Conservation (phyloP, 2,888 invertebrate genomes). For the Mamestra brassicae region DNA sequence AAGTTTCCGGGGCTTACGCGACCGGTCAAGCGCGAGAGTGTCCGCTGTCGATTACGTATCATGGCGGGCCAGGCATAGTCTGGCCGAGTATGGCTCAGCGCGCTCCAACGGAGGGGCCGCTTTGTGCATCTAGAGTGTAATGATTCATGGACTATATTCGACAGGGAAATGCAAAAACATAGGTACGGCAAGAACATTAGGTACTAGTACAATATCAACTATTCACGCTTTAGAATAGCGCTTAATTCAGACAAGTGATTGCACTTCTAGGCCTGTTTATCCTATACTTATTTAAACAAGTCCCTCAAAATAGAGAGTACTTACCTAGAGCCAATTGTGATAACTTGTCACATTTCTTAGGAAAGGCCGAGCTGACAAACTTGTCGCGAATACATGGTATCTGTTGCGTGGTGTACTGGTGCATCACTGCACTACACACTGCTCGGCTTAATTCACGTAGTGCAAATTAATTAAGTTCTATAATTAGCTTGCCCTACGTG, state of each 20-base stretch:
- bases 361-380: no score
- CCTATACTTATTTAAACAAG: not conserved
- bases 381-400: no score
- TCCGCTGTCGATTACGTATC: constrained; percentile 64
- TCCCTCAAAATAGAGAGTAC: not conserved
- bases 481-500: not conserved
- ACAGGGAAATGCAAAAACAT: constrained; percentile 7
- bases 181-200: not conserved
- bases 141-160: constrained; percentile 13
- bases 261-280: not conserved
- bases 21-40: constrained; percentile 62
- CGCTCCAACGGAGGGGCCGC: constrained; percentile 37
- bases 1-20: constrained; percentile 46
- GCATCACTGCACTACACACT: no score
- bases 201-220: not conserved
- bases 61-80: constrained; percentile 46
- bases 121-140: constrained; percentile 7
- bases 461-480: no score
- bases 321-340: not conserved
- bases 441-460: no score
- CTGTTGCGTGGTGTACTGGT: no score
- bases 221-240: not conserved
- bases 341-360: not conserved
- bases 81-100: constrained; percentile 27
- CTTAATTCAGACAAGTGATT: no score